A percentile compares a stretch with the other conserved stretches of the same genome.
Evolutionary conservation across 2,797 vertebrate genomes (phyloP).

Genomic region (Acanthurus leucopareius): DNA sequence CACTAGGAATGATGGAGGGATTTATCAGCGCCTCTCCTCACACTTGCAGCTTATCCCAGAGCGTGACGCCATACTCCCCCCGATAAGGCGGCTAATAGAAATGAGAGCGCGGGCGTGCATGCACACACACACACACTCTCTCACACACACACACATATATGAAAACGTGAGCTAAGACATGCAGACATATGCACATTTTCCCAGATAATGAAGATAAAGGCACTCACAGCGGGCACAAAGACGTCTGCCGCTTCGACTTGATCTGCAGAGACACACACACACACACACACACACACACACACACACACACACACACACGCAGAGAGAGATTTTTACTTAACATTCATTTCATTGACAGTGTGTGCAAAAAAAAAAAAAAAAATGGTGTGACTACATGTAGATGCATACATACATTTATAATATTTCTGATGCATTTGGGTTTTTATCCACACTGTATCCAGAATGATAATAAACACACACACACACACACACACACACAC

Average conservation of each 20-base stretch:
- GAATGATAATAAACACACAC: constrained; percentile 23
- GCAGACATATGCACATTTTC: constrained; percentile 78
- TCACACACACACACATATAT: constrained; percentile 31
- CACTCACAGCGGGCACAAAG: constrained; percentile 42
- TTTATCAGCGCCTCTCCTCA: constrained; percentile 81
- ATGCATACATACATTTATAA: not conserved
- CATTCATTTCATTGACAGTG: constrained; percentile 27
- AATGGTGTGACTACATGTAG: not conserved
- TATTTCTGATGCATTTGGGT: constrained; percentile 13
- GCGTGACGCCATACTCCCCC: constrained; percentile 72
- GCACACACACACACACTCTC: constrained; percentile 12
- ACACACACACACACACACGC: constrained; percentile 10
- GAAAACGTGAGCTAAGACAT: constrained; percentile 58
- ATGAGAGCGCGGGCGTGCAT: constrained; percentile 52
- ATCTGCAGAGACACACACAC: constrained; percentile 44
- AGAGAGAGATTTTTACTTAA: constrained; percentile 34
- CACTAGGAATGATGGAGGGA: constrained; percentile 80
- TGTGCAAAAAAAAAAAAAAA: constrained; percentile 17
- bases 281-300: not conserved
- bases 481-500: constrained; percentile 11
- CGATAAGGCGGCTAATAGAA: constrained; percentile 85
- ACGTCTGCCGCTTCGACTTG: constrained; percentile 52
- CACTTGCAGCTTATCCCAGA: constrained; percentile 80
- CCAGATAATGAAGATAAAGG: constrained; percentile 76
- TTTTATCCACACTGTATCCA: not conserved